Conservation (phyloP, 2,797 vertebrate species). For the Typhlichthys eigenmanni region DNA sequence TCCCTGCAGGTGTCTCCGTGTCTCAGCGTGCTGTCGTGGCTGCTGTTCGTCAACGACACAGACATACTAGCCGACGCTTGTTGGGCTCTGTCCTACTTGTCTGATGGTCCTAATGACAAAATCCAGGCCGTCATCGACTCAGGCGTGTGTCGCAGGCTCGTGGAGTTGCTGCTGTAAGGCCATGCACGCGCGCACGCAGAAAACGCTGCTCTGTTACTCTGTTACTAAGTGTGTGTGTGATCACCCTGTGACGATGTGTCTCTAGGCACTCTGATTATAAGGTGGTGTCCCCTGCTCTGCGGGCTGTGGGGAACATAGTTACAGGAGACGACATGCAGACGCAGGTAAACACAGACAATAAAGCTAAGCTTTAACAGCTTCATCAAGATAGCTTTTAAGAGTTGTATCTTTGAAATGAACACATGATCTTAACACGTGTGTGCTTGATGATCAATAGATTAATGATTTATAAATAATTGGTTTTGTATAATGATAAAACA, state of each 20-base stretch:
- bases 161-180: conserved; percentile 92
- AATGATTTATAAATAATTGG: no score
- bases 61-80: conserved; percentile 96
- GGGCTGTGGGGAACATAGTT: conserved; percentile 96
- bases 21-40: conserved; percentile 93
- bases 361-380: no score
- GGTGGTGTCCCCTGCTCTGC: conserved; percentile 93
- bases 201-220: no score
- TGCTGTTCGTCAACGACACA: conserved; percentile 94
- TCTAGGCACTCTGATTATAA: conserved; percentile 93
- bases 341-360: conserved; percentile 76
- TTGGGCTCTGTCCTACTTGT: conserved; percentile 96
- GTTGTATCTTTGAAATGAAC: background rate
- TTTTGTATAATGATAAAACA: no score
- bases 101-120: conserved; percentile 96
- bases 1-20: conserved; percentile 88
- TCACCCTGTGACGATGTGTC: conserved; percentile 15
- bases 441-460: no score
- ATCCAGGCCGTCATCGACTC: conserved; percentile 98
- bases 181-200: conserved; percentile 6
- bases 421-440: background rate
- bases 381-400: background rate
- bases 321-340: conserved; percentile 96
- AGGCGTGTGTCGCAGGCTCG: conserved; percentile 93
- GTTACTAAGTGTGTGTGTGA: background rate